phyloP scores from a whole-genome alignment of 2,888 invertebrate genomes.

The Meganola albula region DNA sequence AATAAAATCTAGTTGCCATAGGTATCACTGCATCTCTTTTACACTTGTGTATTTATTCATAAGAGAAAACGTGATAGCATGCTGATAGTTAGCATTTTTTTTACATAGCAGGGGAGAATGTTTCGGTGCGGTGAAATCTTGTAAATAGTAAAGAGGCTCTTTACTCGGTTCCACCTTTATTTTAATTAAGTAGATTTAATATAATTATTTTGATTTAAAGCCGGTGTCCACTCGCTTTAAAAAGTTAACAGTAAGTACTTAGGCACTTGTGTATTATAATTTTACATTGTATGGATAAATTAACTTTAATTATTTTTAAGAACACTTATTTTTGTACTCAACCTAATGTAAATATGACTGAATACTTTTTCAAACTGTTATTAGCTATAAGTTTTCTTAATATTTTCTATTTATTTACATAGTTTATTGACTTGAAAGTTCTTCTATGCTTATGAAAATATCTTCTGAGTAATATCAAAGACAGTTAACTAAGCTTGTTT shows the following conservation, averaged over 20 bases:
- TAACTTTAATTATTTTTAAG: conserved; percentile 25
- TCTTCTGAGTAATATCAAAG: conserved; percentile 18
- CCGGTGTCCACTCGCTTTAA: conserved; percentile 42
- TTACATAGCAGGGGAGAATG: no score
- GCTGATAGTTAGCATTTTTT: no score
- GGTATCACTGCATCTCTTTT: no score
- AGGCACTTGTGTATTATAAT: conserved; percentile 41
- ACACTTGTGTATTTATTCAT: no score
- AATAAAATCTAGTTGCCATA: no score
- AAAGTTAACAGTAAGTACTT: conserved; percentile 31
- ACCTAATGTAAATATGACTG: conserved; percentile 44
- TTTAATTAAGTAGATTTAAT: conserved; percentile 20
- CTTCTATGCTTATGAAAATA: conserved; percentile 11
- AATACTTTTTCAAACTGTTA: conserved; percentile 44
- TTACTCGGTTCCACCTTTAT: conserved; percentile 66
- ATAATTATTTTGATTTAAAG: conserved; percentile 31
- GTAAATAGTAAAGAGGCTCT: conserved; percentile 63
- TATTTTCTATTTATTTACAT: conserved; percentile 30
- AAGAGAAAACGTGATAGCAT: no score
- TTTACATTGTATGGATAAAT: no score
- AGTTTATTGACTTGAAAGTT: conserved; percentile 13
- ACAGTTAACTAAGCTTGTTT: conserved; percentile 12
- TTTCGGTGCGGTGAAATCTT: conserved; percentile 59
- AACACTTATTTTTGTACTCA: conserved; percentile 39
- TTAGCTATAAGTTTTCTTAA: conserved; percentile 29